These are phyloP conservation scores for Ophion slaviceki DNA, from an alignment of 2,888 invertebrate genomes.

Conservation along the genomic window DNA sequence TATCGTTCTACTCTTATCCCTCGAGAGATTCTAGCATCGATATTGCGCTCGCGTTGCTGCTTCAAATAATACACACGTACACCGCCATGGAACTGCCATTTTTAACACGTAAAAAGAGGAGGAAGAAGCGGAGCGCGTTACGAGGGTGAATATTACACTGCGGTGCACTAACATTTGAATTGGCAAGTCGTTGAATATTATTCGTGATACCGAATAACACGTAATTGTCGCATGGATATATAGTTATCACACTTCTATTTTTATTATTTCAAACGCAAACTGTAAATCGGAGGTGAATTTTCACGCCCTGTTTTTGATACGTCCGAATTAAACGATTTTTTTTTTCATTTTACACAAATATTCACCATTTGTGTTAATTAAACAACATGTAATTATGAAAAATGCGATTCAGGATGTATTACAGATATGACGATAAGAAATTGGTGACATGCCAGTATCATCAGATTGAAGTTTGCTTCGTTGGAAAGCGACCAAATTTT, in stretches of 20 bases:
- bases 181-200: neutral
- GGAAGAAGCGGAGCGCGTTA: neutral
- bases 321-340: neutral
- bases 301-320: neutral
- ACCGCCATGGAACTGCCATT: neutral
- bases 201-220: neutral
- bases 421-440: no score
- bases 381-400: no score
- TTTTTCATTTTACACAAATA: neutral
- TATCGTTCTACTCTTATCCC: conserved; percentile 22
- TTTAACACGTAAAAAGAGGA: neutral
- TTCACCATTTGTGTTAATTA: neutral
- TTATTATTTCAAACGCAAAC: neutral
- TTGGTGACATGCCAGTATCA: no score
- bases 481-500: no score
- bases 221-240: neutral
- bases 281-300: neutral
- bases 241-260: neutral
- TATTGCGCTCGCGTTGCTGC: neutral
- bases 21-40: conserved; percentile 1
- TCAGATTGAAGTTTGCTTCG: no score
- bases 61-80: neutral
- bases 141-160: neutral
- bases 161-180: neutral
- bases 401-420: no score